Evolutionary conservation across 2,113 vertebrate genomes (phyloP).

Genomic region (Dasyprocta punctata): DNA sequence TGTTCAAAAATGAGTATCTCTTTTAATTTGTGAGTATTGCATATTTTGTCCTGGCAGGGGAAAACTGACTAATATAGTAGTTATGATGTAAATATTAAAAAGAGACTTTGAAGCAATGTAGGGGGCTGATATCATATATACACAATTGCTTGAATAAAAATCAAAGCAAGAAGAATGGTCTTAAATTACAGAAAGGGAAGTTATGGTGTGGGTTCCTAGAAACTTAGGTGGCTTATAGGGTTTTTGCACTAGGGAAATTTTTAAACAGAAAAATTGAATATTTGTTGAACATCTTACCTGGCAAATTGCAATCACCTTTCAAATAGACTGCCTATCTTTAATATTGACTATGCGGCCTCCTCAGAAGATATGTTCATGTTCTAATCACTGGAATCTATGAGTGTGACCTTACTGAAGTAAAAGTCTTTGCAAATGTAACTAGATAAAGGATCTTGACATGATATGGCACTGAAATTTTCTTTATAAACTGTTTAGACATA

Average conservation of each 20-base stretch:
- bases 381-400: neutral
- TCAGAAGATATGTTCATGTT: neutral
- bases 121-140: neutral
- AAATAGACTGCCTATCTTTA: neutral
- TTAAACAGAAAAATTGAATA: neutral
- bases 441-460: neutral
- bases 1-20: neutral
- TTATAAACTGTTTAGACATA: neutral
- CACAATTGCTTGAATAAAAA: neutral
- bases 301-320: neutral
- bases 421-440: neutral
- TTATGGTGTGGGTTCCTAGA: neutral
- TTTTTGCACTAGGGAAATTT: neutral
- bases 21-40: neutral
- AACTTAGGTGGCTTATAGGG: neutral
- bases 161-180: neutral
- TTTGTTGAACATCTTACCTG: neutral
- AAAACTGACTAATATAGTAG: neutral
- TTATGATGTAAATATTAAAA: neutral
- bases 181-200: constrained; percentile 8
- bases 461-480: neutral
- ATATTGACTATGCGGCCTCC: neutral
- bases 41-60: neutral
- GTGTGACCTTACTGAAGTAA: neutral
- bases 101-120: neutral